Conservation (phyloP, 2,113 vertebrate genomes). For the Dicerorhinus sumatrensis region DNA sequence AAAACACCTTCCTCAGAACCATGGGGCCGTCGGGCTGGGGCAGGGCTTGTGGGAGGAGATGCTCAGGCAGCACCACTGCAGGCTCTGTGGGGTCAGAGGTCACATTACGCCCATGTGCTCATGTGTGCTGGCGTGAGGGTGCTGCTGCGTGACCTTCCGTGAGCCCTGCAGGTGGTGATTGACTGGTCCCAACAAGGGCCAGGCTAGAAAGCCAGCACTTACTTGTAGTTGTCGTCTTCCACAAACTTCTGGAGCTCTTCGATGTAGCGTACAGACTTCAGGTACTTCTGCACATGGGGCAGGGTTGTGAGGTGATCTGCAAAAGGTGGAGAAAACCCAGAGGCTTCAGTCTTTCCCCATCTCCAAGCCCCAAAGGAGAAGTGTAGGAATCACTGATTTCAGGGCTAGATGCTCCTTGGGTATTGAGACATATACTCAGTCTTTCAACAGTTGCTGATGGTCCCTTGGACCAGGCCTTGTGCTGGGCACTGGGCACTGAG, state of each 20-base stretch:
- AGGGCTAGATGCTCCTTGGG: neutral
- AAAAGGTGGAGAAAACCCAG: neutral
- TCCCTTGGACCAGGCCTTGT: neutral
- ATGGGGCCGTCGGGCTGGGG: rapidly evolving
- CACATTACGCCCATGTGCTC: rapidly evolving
- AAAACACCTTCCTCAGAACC: neutral
- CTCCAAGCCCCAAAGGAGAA: neutral
- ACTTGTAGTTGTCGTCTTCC: constrained; percentile 98
- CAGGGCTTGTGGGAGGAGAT: neutral
- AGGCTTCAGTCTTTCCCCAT: rapidly evolving
- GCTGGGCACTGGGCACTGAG: neutral
- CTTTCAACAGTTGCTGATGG: neutral
- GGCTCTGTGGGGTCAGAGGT: neutral
- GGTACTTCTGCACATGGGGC: constrained; percentile 96
- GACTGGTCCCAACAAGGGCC: no score
- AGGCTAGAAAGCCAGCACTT: constrained; percentile 72
- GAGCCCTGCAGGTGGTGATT: neutral
- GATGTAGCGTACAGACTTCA: constrained; percentile 96
- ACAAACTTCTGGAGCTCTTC: constrained; percentile 98
- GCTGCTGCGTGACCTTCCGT: neutral
- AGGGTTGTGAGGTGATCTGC: constrained; percentile 94
- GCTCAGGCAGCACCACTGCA: neutral
- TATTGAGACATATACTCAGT: neutral
- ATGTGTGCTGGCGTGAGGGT: rapidly evolving
- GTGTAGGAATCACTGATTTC: neutral